These are phyloP conservation scores for Anisognathus igniventris DNA, from an alignment of 2,797 vertebrate genomes.

Conservation along the genomic window DNA sequence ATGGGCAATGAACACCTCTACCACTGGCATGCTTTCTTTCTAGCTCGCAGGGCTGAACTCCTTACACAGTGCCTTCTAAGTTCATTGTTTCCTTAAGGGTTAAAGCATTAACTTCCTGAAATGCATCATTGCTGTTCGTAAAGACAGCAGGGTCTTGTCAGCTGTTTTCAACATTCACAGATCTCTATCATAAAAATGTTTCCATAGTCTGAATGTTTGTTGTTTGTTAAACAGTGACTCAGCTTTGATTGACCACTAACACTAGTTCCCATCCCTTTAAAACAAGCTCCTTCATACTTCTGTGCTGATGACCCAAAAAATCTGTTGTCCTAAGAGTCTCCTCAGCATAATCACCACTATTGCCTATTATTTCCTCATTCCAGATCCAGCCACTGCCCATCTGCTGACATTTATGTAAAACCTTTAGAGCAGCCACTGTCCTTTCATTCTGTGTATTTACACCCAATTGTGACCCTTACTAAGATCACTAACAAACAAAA, in stretches of 20 bases:
- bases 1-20: background rate
- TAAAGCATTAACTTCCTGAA: background rate
- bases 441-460: background rate
- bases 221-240: background rate
- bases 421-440: background rate
- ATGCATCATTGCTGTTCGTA: fast-evolving
- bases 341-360: background rate
- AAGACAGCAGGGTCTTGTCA: background rate
- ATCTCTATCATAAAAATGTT: background rate
- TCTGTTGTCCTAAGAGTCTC: background rate
- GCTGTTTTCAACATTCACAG: background rate
- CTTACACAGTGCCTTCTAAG: background rate
- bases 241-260: background rate
- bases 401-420: background rate
- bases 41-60: background rate
- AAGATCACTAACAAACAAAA: background rate
- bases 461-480: background rate
- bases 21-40: background rate
- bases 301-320: background rate
- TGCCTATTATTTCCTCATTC: background rate
- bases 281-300: background rate
- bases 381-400: fast-evolving
- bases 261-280: background rate
- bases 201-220: background rate
- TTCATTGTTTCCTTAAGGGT: background rate